phyloP scores from a whole-genome alignment of 2,888 invertebrate species.

The Harmothoe impar region DNA sequence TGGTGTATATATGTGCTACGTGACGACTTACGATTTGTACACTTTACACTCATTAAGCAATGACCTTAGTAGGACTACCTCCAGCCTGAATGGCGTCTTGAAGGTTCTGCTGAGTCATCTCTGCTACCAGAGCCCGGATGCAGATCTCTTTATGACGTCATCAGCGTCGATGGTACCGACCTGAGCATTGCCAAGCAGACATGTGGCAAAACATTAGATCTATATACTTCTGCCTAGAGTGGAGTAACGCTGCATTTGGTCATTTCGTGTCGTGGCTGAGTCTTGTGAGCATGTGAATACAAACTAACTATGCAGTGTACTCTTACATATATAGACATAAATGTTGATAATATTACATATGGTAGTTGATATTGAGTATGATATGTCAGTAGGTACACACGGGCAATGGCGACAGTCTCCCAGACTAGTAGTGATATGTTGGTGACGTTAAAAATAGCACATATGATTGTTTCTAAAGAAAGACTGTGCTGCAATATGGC shows the following conservation, averaged over 20 bases:
- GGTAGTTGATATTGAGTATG: constrained; percentile 8
- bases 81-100: not conserved
- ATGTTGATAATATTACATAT: not conserved
- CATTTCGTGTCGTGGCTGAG: constrained; percentile 45
- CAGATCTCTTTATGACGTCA: not conserved
- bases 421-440: not conserved
- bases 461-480: no score
- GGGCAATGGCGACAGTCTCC: constrained; percentile 12
- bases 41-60: constrained; percentile 19
- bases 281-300: constrained; percentile 40
- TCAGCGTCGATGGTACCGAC: not conserved
- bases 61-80: not conserved
- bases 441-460: not conserved
- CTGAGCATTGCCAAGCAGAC: constrained; percentile 32
- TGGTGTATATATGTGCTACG: not conserved
- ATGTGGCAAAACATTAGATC: constrained; percentile 35
- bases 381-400: constrained; percentile 22
- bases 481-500: no score
- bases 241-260: constrained; percentile 52
- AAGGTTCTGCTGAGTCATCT: not conserved
- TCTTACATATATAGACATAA: constrained; percentile 18
- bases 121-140: not conserved
- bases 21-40: constrained; percentile 18
- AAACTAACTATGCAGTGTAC: constrained; percentile 53
- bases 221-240: constrained; percentile 22